phyloP scores from a whole-genome alignment of 2,113 vertebrate species.

The Eulacestoma nigropectus region DNA sequence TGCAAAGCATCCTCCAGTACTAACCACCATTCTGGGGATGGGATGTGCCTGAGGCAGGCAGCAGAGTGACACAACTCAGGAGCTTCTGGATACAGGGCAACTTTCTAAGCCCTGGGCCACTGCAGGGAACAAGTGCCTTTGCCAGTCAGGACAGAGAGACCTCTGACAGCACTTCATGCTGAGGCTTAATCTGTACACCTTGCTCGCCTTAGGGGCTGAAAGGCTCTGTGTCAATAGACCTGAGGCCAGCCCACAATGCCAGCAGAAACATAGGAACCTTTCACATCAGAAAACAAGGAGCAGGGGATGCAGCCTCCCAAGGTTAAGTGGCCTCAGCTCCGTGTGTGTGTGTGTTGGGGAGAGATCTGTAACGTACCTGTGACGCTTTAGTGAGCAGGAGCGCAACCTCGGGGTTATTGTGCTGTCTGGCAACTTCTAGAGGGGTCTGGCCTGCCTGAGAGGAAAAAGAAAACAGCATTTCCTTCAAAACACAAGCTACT shows the following conservation, averaged over 20 bases:
- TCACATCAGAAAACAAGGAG: not conserved
- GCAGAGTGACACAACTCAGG: not conserved
- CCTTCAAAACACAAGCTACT: not conserved
- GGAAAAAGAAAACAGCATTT: not conserved
- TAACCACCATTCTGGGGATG: not conserved
- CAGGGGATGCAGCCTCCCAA: not conserved
- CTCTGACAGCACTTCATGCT: not conserved
- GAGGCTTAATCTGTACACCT: not conserved
- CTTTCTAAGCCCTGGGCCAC: not conserved
- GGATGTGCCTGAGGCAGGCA: not conserved
- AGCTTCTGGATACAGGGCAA: not conserved
- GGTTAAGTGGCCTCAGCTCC: not conserved
- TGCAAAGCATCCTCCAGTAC: not conserved
- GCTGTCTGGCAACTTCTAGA: constrained; percentile 87
- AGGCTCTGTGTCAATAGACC: not conserved
- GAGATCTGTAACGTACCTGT: constrained; percentile 74
- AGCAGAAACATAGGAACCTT: not conserved
- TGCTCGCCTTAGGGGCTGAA: not conserved
- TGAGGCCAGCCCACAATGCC: not conserved
- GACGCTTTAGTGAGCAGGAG: constrained; percentile 92
- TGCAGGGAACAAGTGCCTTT: not conserved
- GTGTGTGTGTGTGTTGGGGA: fast-evolving
- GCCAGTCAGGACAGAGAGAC: not conserved
- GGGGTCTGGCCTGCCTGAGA: constrained; percentile 86
- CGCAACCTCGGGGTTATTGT: constrained; percentile 90